Base-by-base conservation (phyloP, 2,888 invertebrate genomes). In the Cosmorhoe ocellata region DNA sequence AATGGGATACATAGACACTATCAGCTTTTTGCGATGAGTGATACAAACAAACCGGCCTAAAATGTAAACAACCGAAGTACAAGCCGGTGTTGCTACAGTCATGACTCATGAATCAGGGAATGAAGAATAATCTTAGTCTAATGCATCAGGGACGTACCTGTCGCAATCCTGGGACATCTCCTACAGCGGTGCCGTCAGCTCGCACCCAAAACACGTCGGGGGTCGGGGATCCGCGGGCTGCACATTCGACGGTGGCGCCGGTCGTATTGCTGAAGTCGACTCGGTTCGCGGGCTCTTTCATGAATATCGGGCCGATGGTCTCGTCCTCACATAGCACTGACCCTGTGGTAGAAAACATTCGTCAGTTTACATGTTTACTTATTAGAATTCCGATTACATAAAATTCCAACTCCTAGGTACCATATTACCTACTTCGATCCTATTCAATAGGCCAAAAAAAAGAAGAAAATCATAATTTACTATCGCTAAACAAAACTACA, bases 231-330 rank as follows among this genome's bases (percentile, higher is more conserved):
- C 97, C 98, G 71, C 96, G 93, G 9, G 97, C 97, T 63, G 96
- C 95, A 81, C 98, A 98, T 82, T 97, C 97, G 55, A 98, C 96
- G 67, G 96, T 95, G 55, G 97, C 96, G 70, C 98, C 98, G 51
- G 97, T 97, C 64, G 97, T 97, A 84, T 98, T 98, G 64, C 97
- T 97, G 87, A 98, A 98, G 86, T 97, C 97, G 63, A 98, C 94
- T 69, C 96, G 94, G 85, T 97, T 96, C 58, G 95, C 95, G 46
- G 98, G 98, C 91, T 98, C 97, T 71, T 95, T 95, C 70, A 97
- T 93, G 84, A 98, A 98, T 63, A 97, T 96, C 28, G 98, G 98
- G 66, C 98, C 98, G 86, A 95, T 94, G 36, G 93, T 93, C 70
- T 94, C 94, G 78, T 95, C 95, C 89, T 95, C 95, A 67, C 91